Percentiles rank a stretch among this genome's conserved stretches.
These are phyloP conservation scores for Apostichopus californicus DNA, from an alignment of 35 echinoderm and acorn worm species.

Conservation along the genomic window DNA sequence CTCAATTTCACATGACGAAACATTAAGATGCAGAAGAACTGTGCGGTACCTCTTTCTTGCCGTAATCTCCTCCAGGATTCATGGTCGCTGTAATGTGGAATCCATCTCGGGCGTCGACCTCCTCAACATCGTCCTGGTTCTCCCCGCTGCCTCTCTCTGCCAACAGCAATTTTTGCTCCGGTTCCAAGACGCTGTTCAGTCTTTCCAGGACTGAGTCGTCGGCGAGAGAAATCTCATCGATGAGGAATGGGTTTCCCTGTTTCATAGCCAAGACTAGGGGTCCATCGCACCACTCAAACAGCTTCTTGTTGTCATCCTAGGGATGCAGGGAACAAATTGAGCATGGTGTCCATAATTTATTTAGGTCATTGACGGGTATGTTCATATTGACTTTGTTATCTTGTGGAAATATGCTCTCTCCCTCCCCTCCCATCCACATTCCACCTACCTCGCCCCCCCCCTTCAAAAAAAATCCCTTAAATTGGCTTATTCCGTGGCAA, in stretches of 20 bases:
- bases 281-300: constrained; percentile 99
- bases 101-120: constrained; percentile 69
- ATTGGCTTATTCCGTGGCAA: too few species aligned
- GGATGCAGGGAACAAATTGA: constrained; percentile 27
- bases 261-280: constrained; percentile 93
- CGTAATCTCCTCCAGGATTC: constrained; percentile 98
- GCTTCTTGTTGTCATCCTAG: constrained; percentile 81
- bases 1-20: too few species aligned
- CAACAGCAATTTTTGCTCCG: constrained; percentile 80
- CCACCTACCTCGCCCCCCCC: background rate
- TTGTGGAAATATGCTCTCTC: too few species aligned
- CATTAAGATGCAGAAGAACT: too few species aligned
- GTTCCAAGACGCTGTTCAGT: constrained; percentile 95
- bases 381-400: too few species aligned
- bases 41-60: constrained; percentile 88
- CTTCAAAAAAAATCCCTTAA: background rate
- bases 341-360: background rate
- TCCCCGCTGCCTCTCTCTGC: constrained; percentile 95
- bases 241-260: constrained; percentile 81
- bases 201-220: constrained; percentile 97
- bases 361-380: background rate
- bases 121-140: constrained; percentile 74
- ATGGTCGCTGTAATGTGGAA: constrained; percentile 94
- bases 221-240: constrained; percentile 95
- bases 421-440: too few species aligned